phyloP scores from a whole-genome alignment of 2,888 invertebrate species.

The Noctua pronuba region DNA sequence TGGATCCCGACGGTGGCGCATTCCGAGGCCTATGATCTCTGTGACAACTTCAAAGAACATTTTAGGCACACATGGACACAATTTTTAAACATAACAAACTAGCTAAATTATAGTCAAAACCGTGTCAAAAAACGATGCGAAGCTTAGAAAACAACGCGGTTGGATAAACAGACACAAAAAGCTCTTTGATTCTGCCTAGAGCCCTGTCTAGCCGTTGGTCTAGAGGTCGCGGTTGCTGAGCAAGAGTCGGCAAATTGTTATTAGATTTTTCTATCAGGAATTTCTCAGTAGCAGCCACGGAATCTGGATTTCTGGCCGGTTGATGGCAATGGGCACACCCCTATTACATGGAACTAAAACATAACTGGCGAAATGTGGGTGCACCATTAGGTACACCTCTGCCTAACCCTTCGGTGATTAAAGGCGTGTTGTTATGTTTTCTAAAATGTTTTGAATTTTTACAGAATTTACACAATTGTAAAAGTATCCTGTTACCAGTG shows the following conservation, averaged over 20 bases:
- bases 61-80: too few relatives aligned
- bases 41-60: neutral
- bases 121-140: neutral
- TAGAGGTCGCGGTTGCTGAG: neutral
- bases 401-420: neutral
- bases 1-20: too few relatives aligned
- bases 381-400: neutral
- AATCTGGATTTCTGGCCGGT: neutral
- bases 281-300: neutral
- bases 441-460: neutral
- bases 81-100: too few relatives aligned
- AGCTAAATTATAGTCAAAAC: neutral
- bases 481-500: constrained; percentile 41
- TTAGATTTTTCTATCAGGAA: neutral
- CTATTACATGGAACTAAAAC: neutral
- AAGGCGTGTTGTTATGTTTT: neutral
- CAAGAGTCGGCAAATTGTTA: neutral
- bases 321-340: neutral
- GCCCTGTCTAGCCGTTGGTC: too few relatives aligned
- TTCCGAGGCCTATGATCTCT: too few relatives aligned
- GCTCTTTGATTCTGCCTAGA: neutral
- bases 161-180: neutral
- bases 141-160: neutral
- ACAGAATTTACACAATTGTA: constrained; percentile 11
- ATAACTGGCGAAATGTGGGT: neutral